Conservation (phyloP, 2,888 invertebrate species). For the Thera britannica region DNA sequence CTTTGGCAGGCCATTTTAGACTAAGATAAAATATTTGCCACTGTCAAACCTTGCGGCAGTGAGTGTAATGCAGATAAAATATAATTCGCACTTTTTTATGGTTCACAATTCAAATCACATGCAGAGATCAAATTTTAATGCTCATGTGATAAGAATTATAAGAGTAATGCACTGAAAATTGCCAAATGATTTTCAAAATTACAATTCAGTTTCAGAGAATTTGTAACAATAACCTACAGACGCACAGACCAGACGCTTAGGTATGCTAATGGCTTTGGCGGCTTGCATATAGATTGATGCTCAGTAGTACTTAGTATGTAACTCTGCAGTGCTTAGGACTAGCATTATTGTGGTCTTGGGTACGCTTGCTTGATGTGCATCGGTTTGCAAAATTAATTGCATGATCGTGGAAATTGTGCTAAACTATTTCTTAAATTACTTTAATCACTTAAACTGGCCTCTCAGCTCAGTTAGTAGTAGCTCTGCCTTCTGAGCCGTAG, state of each 20-base stretch:
- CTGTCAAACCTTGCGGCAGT: too few relatives aligned
- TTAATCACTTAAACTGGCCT: too few relatives aligned
- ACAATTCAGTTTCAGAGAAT: slow-evolving; percentile 4
- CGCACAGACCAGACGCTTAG: slow-evolving; percentile 42
- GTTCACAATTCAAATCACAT: too few relatives aligned
- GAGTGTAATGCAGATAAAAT: too few relatives aligned
- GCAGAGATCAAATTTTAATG: not conserved
- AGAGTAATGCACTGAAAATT: too few relatives aligned
- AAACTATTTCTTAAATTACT: not conserved
- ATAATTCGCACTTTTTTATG: too few relatives aligned
- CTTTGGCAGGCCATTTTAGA: too few relatives aligned
- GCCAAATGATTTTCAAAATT: not conserved
- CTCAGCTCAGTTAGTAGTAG: too few relatives aligned
- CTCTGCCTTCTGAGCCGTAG: too few relatives aligned
- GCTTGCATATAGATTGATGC: slow-evolving; percentile 60
- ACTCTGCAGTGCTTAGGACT: slow-evolving; percentile 31
- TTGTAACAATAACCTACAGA: slow-evolving; percentile 20
- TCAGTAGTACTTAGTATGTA: slow-evolving; percentile 34
- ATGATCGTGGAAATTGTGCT: slow-evolving; percentile 6
- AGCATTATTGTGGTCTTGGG: slow-evolving; percentile 25
- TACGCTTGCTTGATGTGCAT: slow-evolving; percentile 23
- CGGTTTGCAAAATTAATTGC: slow-evolving; percentile 22
- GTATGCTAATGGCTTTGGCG: slow-evolving; percentile 53
- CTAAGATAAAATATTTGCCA: too few relatives aligned
- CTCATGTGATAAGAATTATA: not conserved